Percentiles rank a stretch among this genome's conserved stretches.
These are phyloP conservation scores for Ophion obscuratus DNA, from an alignment of 2,888 invertebrate genomes.

Conservation along the genomic window DNA sequence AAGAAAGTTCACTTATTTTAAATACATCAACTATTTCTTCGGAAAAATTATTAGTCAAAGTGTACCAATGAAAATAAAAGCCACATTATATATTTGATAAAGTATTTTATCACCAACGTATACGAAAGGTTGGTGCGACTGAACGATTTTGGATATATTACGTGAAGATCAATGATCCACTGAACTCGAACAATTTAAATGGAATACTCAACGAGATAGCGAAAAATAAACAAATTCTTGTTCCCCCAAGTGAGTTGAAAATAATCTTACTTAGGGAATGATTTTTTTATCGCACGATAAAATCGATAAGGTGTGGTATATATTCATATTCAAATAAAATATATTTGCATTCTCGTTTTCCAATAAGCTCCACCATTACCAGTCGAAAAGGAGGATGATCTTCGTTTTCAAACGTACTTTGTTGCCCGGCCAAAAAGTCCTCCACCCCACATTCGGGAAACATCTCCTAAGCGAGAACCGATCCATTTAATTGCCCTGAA, in stretches of 20 bases:
- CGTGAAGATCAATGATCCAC: constrained; percentile 71
- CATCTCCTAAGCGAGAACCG: neutral
- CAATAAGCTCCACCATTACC: neutral
- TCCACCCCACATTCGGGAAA: neutral
- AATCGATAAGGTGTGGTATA: neutral
- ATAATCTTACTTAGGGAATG: neutral
- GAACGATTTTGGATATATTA: constrained; percentile 75
- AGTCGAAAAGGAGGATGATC: constrained; percentile 22
- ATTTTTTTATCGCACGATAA: neutral
- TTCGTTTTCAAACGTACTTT: constrained; percentile 62
- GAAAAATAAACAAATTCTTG: constrained; percentile 42
- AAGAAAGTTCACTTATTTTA: neutral
- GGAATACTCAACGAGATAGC: constrained; percentile 67
- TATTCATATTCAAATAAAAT: neutral
- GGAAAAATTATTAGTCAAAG: neutral
- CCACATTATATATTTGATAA: neutral
- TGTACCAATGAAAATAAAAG: neutral
- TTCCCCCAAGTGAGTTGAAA: constrained; percentile 38
- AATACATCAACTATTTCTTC: neutral
- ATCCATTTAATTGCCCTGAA: constrained; percentile 38
- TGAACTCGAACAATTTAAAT: constrained; percentile 69
- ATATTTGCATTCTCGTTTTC: neutral
- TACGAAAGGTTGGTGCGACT: constrained; percentile 11
- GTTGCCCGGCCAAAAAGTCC: constrained; percentile 52
- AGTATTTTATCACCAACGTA: neutral